phyloP scores from a whole-genome alignment of 1,140 invertebrate genomes.

The Radopholus similis region DNA sequence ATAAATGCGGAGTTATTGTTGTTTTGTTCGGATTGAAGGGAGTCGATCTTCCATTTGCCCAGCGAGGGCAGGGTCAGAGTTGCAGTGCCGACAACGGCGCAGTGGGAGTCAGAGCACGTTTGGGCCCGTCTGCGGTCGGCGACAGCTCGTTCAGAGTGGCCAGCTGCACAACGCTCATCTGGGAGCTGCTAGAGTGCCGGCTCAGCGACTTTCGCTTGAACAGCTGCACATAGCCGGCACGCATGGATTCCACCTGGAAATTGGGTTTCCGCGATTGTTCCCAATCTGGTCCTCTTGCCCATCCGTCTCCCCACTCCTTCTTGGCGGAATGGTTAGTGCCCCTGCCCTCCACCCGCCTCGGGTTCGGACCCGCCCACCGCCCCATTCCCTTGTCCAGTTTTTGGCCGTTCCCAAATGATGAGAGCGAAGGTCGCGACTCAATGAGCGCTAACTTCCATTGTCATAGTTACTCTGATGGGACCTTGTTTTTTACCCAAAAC shows the following conservation, averaged over 20 bases:
- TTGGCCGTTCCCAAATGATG: no score
- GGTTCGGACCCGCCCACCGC: no score
- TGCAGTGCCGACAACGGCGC: neutral
- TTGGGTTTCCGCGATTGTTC: no score
- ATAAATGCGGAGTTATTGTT: no score
- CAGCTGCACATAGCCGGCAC: constrained; percentile 35
- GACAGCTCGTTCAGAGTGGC: neutral
- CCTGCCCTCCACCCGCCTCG: no score
- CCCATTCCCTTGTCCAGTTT: no score
- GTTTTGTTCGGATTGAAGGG: no score
- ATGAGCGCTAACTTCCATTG: neutral
- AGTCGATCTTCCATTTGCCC: no score
- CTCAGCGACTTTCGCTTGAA: constrained; percentile 33
- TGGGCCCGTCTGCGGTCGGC: neutral
- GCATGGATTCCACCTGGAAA: constrained; percentile 45
- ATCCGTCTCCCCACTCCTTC: no score
- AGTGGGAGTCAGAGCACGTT: neutral
- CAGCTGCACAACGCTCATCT: neutral
- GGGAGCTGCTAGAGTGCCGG: neutral
- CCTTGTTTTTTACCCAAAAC: neutral
- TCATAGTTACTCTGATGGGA: constrained; percentile 1
- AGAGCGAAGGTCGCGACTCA: neutral
- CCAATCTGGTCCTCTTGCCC: no score
- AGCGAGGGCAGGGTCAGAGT: no score
- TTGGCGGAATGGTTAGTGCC: no score